Base-by-base conservation (phyloP, 1,140 invertebrate genomes). In the Lycorma delicatula region DNA sequence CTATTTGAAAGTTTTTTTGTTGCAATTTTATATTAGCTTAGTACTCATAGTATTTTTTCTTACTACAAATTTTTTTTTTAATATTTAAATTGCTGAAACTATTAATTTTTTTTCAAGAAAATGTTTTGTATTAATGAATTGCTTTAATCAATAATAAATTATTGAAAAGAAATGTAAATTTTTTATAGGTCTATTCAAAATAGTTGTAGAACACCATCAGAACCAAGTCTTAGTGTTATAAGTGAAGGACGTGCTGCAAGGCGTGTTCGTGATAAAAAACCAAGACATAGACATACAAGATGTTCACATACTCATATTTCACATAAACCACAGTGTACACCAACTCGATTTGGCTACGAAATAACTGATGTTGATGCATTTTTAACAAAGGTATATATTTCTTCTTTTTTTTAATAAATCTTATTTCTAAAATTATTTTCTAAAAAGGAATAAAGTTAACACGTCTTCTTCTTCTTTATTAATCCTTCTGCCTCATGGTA, bases 321-420 rank as follows among this genome's bases (percentile, higher is more conserved):
- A 5, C 64, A 59, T 18, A 68, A 70, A 36, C 72, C 66, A 36
- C 48, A 64, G 7, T 67, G 68, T 59, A 59, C 64, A 13, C 63
- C 63, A 0, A 67, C 60, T 28, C 66, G 65, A 56, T 87, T 87
- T 60, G 85, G 84, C 26, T 88, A 87, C 60, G 83, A 87, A 57
- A 87, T 87, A 23, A 74, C 78, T 47, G 85, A 89, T 69, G 76
- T 87, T 28, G 84, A 87, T 60, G 78, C 78, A 26, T 87, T 88
- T 67, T 72, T 89, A 6, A 80, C 80, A 1, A 84, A 85, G 75
- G 83, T 84, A 70, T 67, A 13, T 18, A 26, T 50, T 27, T 29
- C 25, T 29, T 23, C 5, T 23, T 31, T 47, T 58, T 61, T 41
- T 52, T 44, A 44, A 44, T 3, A 18, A 11, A 44, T 11, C 2